A percentile compares a stretch with the other conserved stretches of the same genome.
Evolutionary conservation across 2,113 vertebrate genomes (phyloP).

Genomic region (Abramis brama): DNA sequence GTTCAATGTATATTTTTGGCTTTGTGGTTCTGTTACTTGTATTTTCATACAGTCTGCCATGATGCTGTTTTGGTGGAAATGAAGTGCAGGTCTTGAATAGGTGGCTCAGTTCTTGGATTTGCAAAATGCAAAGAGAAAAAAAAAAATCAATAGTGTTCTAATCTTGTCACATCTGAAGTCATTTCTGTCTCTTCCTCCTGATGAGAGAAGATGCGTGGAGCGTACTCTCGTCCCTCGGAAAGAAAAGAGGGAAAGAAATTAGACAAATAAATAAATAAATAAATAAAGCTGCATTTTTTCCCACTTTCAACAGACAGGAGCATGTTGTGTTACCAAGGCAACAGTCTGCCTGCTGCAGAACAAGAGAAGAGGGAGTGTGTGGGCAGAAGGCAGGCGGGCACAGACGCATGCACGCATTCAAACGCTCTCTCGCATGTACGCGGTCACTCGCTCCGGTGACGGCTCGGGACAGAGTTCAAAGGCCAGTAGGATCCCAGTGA

Average conservation of each 20-base stretch:
- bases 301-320: slow-evolving; percentile 66
- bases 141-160: neutral
- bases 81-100: neutral
- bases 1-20: neutral
- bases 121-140: neutral
- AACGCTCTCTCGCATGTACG: slow-evolving; percentile 20
- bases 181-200: neutral
- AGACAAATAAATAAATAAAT: slow-evolving; percentile 52
- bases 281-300: slow-evolving; percentile 61
- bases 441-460: slow-evolving; percentile 2
- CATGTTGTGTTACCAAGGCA: slow-evolving; percentile 80
- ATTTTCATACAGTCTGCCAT: neutral
- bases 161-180: slow-evolving; percentile 22
- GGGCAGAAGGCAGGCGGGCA: slow-evolving; percentile 58
- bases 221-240: neutral
- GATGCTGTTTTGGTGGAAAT: slow-evolving; percentile 2
- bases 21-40: neutral
- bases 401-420: slow-evolving; percentile 58
- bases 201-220: neutral
- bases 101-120: neutral
- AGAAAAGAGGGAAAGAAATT: slow-evolving; percentile 53
- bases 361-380: slow-evolving; percentile 33
- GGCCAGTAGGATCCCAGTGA: slow-evolving; percentile 51
- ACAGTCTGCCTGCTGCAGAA: slow-evolving; percentile 73
- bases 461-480: slow-evolving; percentile 56